Base-by-base conservation (phyloP, 1,140 invertebrate species). In the Calosoma granatense region DNA sequence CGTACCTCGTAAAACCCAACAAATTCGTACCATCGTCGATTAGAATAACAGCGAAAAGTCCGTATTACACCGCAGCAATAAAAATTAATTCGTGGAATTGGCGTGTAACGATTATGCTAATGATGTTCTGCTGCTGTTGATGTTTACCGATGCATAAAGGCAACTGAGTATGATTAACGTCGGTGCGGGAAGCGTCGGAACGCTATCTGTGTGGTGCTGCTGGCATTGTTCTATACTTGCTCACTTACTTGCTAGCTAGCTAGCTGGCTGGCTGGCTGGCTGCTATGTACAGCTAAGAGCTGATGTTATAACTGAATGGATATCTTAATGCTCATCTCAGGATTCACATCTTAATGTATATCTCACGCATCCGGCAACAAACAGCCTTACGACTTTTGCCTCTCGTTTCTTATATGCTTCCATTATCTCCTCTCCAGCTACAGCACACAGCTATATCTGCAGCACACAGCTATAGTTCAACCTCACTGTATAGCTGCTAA, bases 271-370 rank as follows among this genome's bases (percentile, higher is more conserved):
- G n/a, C n/a, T n/a, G n/a, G n/a, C n/a, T n/a, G n/a, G n/a, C n/a
- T n/a, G n/a, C n/a, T n/a, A n/a, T n/a, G n/a, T n/a, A n/a, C n/a
- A n/a, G n/a, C n/a, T n/a, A n/a, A n/a, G n/a, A n/a, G n/a, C n/a
- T n/a, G n/a, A n/a, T n/a, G n/a, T n/a, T n/a, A n/a, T n/a, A n/a
- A n/a, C n/a, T n/a, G n/a, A n/a, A n/a, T 17, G 9, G 41, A 17
- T 47, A 47, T 47, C 41, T 47, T 47, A 47, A 47, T 47, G 41
- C 17, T 3, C 15, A 47, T 47, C 41, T 47, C 15, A 30, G 26
- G 26, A 30, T 30, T 30, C 41, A n/a, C 41, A 47, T 47, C 41
- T 47, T 47, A 47, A 47, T 47, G 41, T 47, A 17, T 17, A 12
- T 47, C 41, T 9, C 41, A 30, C 26, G 26, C 26, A 30, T 30